These are phyloP conservation scores for Tortricodes alternella DNA, from an alignment of 2,888 invertebrate genomes.

Conservation along the genomic window DNA sequence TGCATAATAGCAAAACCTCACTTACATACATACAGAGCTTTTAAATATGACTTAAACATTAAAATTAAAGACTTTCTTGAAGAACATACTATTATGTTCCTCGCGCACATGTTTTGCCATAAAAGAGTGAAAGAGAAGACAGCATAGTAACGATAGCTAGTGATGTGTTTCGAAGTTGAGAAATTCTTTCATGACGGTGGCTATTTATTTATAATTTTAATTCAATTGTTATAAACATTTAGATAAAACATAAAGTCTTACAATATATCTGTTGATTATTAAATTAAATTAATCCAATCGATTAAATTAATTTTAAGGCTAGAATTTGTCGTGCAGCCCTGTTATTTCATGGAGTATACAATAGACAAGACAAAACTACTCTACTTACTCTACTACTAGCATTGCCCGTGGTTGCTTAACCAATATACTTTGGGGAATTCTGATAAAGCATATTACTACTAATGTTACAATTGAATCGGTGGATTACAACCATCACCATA, in stretches of 20 bases:
- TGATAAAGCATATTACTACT: constrained; percentile 72
- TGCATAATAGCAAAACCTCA: too few relatives aligned
- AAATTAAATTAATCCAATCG: background rate
- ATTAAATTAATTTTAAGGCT: background rate
- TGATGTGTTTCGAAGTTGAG: too few relatives aligned
- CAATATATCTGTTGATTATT: too few relatives aligned
- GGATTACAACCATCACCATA: constrained; percentile 67
- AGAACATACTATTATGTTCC: background rate
- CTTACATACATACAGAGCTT: too few relatives aligned
- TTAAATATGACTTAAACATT: constrained; percentile 1
- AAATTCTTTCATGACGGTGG: too few relatives aligned
- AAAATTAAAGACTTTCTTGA: background rate
- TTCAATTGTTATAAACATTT: too few relatives aligned
- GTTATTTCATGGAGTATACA: constrained; percentile 65
- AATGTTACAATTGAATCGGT: constrained; percentile 78
- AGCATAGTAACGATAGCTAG: too few relatives aligned
- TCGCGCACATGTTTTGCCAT: background rate
- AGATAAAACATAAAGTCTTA: too few relatives aligned
- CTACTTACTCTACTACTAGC: constrained; percentile 59
- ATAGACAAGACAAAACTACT: constrained; percentile 59
- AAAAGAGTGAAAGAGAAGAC: background rate
- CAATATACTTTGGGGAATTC: constrained; percentile 77
- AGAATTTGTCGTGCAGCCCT: constrained; percentile 5
- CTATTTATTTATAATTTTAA: too few relatives aligned
- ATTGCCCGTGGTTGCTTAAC: constrained; percentile 82